Percentiles rank a stretch among this genome's conserved stretches.
These are phyloP conservation scores for Danionella dracula DNA, from an alignment of 2,797 vertebrate genomes.

Conservation along the genomic window DNA sequence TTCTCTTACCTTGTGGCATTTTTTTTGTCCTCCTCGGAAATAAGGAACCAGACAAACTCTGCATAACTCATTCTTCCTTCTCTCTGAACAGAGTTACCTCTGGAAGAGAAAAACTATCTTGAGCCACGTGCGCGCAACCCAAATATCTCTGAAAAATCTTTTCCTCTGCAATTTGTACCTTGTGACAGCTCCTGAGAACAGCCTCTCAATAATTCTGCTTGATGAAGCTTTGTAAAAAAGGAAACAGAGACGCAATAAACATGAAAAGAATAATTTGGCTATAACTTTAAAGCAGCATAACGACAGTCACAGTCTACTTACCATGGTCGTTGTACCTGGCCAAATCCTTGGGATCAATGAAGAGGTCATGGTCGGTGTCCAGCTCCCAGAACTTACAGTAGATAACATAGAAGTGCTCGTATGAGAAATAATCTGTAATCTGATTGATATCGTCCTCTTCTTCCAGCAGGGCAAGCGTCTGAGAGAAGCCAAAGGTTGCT, in stretches of 20 bases:
- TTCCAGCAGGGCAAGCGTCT: constrained; percentile 93
- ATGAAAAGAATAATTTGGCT: background rate
- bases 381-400: constrained; percentile 99
- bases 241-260: constrained; percentile 21
- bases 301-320: constrained; percentile 57
- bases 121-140: background rate
- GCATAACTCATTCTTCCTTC: constrained; percentile 98
- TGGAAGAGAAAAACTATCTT: constrained; percentile 57
- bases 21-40: constrained; percentile 98
- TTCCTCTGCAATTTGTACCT: constrained; percentile 71
- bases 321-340: constrained; percentile 94
- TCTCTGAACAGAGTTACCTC: constrained; percentile 86
- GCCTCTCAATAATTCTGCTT: constrained; percentile 89
- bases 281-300: background rate
- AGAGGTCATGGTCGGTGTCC: constrained; percentile 96
- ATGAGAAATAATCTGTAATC: constrained; percentile 99
- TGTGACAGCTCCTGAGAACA: constrained; percentile 96
- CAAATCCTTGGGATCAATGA: constrained; percentile 92
- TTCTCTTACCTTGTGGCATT: constrained; percentile 85
- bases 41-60: constrained; percentile 97
- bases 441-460: constrained; percentile 99
- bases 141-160: background rate
- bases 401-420: constrained; percentile 98
- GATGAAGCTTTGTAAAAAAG: constrained; percentile 73
- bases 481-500: constrained; percentile 30